Base-by-base conservation (phyloP, 1,140 invertebrate species). In the Drosophila mojavensis region DNA sequence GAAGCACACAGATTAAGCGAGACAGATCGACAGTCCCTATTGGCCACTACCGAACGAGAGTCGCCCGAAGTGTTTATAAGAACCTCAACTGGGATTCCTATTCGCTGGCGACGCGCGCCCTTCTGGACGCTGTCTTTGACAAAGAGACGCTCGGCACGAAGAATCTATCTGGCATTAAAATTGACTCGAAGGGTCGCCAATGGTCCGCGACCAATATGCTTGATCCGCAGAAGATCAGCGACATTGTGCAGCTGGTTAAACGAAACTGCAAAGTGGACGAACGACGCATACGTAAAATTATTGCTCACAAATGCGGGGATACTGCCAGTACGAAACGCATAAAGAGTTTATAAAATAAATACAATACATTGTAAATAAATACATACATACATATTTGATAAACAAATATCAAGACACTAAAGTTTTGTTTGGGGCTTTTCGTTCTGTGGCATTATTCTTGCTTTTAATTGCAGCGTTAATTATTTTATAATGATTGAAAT, bases 381-480 rank as follows among this genome's bases (percentile, higher is more conserved):
- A 24, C 20, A 24, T 4, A 33, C 17, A 15, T 33, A 15, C 28
- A 63, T 39, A 39, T 39, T 4, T 39, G 3, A 39, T 4, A 3
- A 39, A 7, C 6, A 39, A 15, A 3, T 11, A 6, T 2, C 1
- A 26, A 50, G 20, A 1, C 24, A 50, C 26, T n/a, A 33, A 53
- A 20, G n/a, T 17, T 15, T 36, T 17, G 1, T 36, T 55, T 20
- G 7, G 36, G 5, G 3, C 6, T 39, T 13, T 13, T 39, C 36
- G 10, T n/a, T 26, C 54, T 26, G 13, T 5, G 33, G 39, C n/a
- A 20, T 75, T 36, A 43, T 15, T 17, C 26, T 51, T 20, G 54
- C 10, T 15, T 81, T 75, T 79, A 86, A 88, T 79, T 88, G 66
- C 68, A 75, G 79, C 47, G 51, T 63, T 62, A 74, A 77, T 67